Base-by-base conservation (phyloP, 2,888 invertebrate genomes). In the Dryobotodes eremita region DNA sequence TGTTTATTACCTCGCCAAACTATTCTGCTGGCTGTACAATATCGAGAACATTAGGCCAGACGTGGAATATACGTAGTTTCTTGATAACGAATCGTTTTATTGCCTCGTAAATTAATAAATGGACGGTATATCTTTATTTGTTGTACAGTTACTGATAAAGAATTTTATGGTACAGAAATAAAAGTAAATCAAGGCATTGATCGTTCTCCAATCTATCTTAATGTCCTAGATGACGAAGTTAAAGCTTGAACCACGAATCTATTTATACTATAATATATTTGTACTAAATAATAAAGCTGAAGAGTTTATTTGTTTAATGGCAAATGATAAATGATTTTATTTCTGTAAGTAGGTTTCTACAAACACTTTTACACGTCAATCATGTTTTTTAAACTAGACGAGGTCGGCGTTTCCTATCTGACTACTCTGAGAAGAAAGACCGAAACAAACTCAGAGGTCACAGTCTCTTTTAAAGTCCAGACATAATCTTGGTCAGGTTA, bases 61-160 rank as follows among this genome's bases (percentile, higher is more conserved):
- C 75, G 83, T 64, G n/a, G 50, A 74, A 80, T 77, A 36, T 79
- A 65, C 74, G 76, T 71, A 84, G 84, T 84, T 80, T 65, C 62
- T 71, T 80, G 68, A 85, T 86, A 86, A 86, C 75, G 46, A 83
- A 85, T 72, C n/a, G 26, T 84, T 84, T 86, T 80, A 77, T 75
- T 80, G 69, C 86, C 68, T 84, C 74, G 76, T 85, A 84, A 69
- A 83, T 80, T 68, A 74, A 85, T 82, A 82, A 76, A 76, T 72
- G 46, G 82, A 50, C 20, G 42, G 57, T 75, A 75, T 73, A 81
- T 80, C 65, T 83, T 83, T 80, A 80, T 85, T 75, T 80, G 61
- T 62, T 71, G 85, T 69, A 31, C 68, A 59, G 53, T 69, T 79
- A 77, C 83, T 66, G 78, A 77, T 81, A 50, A 62, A 59, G 42